These are phyloP conservation scores for Anagyrus pseudococci DNA, from an alignment of 2,888 invertebrate genomes.

Conservation along the genomic window DNA sequence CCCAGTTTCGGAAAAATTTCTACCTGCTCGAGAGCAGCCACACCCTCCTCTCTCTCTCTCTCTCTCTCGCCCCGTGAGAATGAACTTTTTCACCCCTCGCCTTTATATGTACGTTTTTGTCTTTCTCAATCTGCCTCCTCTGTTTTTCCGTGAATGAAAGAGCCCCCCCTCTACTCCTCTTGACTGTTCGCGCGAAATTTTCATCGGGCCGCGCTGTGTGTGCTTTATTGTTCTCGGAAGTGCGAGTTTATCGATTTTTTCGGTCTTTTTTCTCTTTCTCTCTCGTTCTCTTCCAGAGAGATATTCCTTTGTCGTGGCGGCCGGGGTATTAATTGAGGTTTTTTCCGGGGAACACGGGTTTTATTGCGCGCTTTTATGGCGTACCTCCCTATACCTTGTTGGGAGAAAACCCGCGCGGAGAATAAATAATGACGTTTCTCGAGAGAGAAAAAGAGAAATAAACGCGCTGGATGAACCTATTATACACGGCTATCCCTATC, in stretches of 20 bases:
- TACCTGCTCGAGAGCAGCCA: no score
- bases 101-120: background rate
- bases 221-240: conserved; percentile 22
- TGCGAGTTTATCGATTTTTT: conserved; percentile 16
- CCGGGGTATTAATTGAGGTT: no score
- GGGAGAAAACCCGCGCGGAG: no score
- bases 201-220: conserved; percentile 1
- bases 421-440: no score
- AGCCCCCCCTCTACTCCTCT: background rate
- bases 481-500: no score
- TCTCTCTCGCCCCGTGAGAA: conserved; percentile 25
- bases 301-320: background rate
- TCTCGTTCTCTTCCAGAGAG: background rate
- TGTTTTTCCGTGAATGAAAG: conserved; percentile 11
- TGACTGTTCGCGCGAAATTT: conserved; percentile 26
- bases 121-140: background rate
- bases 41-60: no score
- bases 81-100: conserved; percentile 21
- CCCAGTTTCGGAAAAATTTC: no score
- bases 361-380: no score
- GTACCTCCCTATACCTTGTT: no score
- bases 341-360: no score
- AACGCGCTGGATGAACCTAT: no score
- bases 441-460: no score
- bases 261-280: background rate